Evolutionary conservation across 2,113 vertebrate species (phyloP).

Genomic region (Emydura subglobosa): DNA sequence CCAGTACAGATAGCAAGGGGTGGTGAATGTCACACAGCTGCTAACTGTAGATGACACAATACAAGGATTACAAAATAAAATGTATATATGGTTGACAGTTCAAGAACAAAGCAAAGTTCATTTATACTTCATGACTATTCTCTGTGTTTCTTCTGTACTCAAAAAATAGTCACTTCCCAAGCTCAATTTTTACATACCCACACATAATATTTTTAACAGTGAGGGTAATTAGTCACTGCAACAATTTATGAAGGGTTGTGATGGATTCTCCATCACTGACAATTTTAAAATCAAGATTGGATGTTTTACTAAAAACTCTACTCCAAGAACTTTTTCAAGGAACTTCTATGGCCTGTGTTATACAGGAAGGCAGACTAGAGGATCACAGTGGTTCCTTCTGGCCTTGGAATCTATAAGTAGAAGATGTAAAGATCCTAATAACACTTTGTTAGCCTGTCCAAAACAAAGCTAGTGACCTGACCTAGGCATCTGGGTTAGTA

Average conservation of each 20-base stretch:
- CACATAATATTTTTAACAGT: accelerated
- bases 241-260: background rate
- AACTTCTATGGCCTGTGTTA: no score
- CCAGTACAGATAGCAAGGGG: no score
- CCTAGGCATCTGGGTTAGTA: background rate
- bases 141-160: background rate
- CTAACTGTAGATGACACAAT: background rate
- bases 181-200: background rate
- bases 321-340: no score
- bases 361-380: no score
- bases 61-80: background rate
- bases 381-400: no score
- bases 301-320: no score
- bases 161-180: accelerated
- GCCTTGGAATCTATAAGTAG: background rate
- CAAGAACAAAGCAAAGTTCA: background rate
- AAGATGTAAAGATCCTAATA: background rate
- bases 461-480: background rate
- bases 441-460: background rate
- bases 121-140: background rate
- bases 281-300: background rate
- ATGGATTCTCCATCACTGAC: background rate
- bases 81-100: background rate
- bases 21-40: background rate
- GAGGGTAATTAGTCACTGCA: background rate